Conservation (phyloP, 1,140 invertebrate genomes). For the Heliconius hewitsoni region DNA sequence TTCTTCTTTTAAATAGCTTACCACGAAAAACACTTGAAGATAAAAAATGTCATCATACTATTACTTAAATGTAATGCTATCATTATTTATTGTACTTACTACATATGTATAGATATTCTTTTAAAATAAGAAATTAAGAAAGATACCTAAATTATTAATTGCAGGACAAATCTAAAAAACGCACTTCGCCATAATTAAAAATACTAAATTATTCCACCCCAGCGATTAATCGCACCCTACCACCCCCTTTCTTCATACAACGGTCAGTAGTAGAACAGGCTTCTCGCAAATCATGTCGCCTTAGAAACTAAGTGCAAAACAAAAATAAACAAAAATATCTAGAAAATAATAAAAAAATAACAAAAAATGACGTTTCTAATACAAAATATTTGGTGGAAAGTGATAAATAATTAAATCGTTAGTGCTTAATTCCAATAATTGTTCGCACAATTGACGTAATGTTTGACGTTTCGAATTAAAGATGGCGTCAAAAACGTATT, state of each 20-base stretch:
- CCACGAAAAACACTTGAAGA: no score
- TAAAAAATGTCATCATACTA: neutral
- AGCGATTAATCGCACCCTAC: constrained; percentile 61
- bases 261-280: constrained; percentile 68
- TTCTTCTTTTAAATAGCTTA: no score
- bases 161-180: constrained; percentile 39
- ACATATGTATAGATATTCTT: no score
- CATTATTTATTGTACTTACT: no score
- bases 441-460: constrained; percentile 31
- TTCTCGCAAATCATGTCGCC: constrained; percentile 68
- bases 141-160: neutral
- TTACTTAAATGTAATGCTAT: neutral
- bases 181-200: constrained; percentile 73
- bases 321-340: constrained; percentile 69
- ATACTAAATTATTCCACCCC: constrained; percentile 71
- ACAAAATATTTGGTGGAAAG: neutral
- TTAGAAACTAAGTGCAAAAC: constrained; percentile 75
- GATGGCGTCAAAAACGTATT: constrained; percentile 63
- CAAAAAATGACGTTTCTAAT: constrained; percentile 2
- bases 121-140: neutral
- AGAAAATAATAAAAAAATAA: constrained; percentile 15
- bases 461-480: constrained; percentile 35
- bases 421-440: constrained; percentile 14
- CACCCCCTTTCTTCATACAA: constrained; percentile 62
- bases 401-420: constrained; percentile 8